Conservation (phyloP, 2,113 vertebrate genomes). For the Donacobius atricapilla region DNA sequence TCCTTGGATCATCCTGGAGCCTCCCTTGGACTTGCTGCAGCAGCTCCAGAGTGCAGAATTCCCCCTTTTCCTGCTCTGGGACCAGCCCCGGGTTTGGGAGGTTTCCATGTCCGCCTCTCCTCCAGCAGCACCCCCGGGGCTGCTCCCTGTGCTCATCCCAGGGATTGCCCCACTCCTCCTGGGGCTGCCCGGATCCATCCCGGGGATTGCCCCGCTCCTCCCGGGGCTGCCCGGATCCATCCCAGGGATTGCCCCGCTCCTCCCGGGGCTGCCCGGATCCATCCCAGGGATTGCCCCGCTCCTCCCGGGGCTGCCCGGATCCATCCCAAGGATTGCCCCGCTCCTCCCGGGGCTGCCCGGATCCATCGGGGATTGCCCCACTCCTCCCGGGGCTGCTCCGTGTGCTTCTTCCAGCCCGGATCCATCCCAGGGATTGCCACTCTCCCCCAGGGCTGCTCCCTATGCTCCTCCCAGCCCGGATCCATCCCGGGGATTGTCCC, state of each 20-base stretch:
- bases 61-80: background rate
- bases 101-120: background rate
- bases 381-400: too few relatives aligned
- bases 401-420: too few relatives aligned
- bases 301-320: background rate
- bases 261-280: background rate
- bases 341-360: background rate
- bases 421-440: too few relatives aligned
- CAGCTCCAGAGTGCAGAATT: background rate
- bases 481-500: background rate
- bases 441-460: too few relatives aligned
- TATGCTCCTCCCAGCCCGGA: background rate
- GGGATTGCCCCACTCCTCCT: too few relatives aligned
- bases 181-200: too few relatives aligned
- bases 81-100: background rate
- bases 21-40: background rate
- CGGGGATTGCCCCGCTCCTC: too few relatives aligned
- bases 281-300: too few relatives aligned
- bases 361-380: background rate
- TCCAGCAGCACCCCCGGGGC: too few relatives aligned
- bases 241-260: background rate
- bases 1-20: background rate
- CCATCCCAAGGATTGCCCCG: rapidly evolving
- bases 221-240: background rate
- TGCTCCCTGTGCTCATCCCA: background rate